Conservation (phyloP, 2,113 vertebrate species). For the Entomyzon cyanotis region DNA sequence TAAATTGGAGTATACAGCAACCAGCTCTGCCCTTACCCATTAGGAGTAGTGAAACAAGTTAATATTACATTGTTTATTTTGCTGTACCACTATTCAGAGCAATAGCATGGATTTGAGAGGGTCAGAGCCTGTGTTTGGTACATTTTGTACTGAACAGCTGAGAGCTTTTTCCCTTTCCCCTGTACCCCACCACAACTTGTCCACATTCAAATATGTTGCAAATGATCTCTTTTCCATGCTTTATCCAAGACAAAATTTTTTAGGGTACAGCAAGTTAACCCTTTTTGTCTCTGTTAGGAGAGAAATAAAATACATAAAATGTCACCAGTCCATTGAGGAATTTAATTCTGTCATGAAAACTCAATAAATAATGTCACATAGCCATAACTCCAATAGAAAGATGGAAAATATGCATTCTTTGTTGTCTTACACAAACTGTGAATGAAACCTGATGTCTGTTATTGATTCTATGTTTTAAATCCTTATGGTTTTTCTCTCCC, state of each 20-base stretch:
- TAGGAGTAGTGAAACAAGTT: not conserved
- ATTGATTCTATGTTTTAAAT: not conserved
- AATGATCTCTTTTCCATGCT: not conserved
- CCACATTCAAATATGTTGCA: not conserved
- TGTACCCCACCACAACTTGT: not conserved
- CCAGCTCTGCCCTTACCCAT: not conserved
- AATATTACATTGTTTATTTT: not conserved
- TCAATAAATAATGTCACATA: not conserved
- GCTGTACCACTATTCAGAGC: not conserved
- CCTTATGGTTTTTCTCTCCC: not conserved
- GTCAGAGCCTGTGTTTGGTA: not conserved
- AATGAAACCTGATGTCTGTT: not conserved
- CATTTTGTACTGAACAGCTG: not conserved
- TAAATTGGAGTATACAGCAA: not conserved
- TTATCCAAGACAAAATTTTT: not conserved
- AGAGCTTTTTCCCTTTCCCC: not conserved
- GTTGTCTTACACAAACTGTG: not conserved
- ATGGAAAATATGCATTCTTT: not conserved
- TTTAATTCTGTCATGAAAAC: not conserved
- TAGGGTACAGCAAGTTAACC: not conserved
- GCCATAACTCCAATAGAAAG: not conserved
- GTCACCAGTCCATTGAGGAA: not conserved
- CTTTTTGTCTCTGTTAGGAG: not conserved
- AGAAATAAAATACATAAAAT: not conserved
- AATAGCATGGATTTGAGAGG: not conserved